phyloP scores from a whole-genome alignment of 1,140 invertebrate genomes.

The Lethrus apterus region DNA sequence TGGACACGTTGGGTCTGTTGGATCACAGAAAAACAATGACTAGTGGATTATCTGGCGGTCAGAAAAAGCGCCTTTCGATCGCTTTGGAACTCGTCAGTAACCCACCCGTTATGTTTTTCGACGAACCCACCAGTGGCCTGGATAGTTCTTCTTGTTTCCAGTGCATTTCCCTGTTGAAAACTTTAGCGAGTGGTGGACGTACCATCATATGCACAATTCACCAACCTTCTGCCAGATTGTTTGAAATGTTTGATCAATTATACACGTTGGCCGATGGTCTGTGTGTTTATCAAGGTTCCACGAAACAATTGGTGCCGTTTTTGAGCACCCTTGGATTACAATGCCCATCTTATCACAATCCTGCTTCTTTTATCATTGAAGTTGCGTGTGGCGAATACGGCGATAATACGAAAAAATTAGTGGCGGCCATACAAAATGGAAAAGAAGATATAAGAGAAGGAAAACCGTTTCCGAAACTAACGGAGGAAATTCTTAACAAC shows the following conservation, averaged over 20 bases:
- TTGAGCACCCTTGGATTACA: slow-evolving; percentile 71
- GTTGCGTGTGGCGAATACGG: slow-evolving; percentile 93
- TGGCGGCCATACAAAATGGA: slow-evolving; percentile 72
- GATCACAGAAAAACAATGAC: slow-evolving; percentile 86
- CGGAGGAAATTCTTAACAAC: slow-evolving; percentile 57
- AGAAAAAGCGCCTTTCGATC: slow-evolving; percentile 92
- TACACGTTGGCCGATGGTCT: slow-evolving; percentile 91
- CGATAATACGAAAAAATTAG: slow-evolving; percentile 73
- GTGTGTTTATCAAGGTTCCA: slow-evolving; percentile 88
- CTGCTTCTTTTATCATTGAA: slow-evolving; percentile 93
- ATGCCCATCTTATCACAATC: slow-evolving; percentile 94
- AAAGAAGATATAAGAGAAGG: slow-evolving; percentile 66
- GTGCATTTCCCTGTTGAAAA: slow-evolving; percentile 81
- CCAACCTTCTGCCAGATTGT: slow-evolving; percentile 90
- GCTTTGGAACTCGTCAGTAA: slow-evolving; percentile 95
- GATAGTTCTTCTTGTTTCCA: slow-evolving; percentile 93
- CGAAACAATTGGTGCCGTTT: slow-evolving; percentile 79
- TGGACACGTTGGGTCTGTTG: slow-evolving; percentile 78
- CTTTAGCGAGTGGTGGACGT: slow-evolving; percentile 76
- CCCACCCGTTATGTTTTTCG: slow-evolving; percentile 95
- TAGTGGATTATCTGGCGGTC: slow-evolving; percentile 85
- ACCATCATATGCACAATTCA: slow-evolving; percentile 98
- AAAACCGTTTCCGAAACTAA: slow-evolving; percentile 51
- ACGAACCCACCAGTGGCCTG: slow-evolving; percentile 93
- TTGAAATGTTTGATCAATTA: slow-evolving; percentile 95